Evolutionary conservation across 2,113 vertebrate species (phyloP), one percentile per base, ranked within the genome.

Genomic region (Forbesichthys papilliferus): DNA sequence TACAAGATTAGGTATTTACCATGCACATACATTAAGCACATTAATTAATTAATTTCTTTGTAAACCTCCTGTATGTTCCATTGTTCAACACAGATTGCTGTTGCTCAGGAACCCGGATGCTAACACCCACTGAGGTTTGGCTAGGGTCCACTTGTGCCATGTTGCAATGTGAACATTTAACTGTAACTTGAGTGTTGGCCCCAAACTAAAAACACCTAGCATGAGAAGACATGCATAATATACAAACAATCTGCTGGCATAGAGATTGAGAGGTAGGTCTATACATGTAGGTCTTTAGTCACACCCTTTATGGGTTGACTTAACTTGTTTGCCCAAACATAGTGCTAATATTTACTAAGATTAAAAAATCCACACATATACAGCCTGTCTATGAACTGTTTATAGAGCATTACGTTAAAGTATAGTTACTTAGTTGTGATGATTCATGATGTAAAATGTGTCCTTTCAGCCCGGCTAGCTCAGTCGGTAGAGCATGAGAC

Each of bases 211-310:
- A 48, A 62, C 9, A 9, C 60, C 48, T 47, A 78, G 79, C 73
- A 59, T 34, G 66, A 74, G 66, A 74, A 60, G 18, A 73, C 59
- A 67, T 55, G 56, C 49, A 18, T 73, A 52, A 59, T 27, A 34
- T 74, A 74, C 70, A 66, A 55, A 75, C 48, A 82, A 82, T 80
- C 80, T 75, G 64, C 80, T 84, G 79, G 79, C 75, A 42, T 48
- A 20, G 42, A 46, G 12, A 5, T 42, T 42, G 7, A 42, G 36
- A 42, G 36, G 36, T 42, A 42, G 36, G 36, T 8, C 36, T 42
- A 42, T 42, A 42, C 36, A 5, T 42, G 3, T 69, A 65, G 51
- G 49, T 57, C 78, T 78, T 56, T 27, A 67, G 69, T 82, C 71
- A 62, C 72, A 58, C 51, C 52, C 36, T 5, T 33, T 56, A 54